Conservation (phyloP, 2,888 invertebrate species). For the Chloromyia formosa region DNA sequence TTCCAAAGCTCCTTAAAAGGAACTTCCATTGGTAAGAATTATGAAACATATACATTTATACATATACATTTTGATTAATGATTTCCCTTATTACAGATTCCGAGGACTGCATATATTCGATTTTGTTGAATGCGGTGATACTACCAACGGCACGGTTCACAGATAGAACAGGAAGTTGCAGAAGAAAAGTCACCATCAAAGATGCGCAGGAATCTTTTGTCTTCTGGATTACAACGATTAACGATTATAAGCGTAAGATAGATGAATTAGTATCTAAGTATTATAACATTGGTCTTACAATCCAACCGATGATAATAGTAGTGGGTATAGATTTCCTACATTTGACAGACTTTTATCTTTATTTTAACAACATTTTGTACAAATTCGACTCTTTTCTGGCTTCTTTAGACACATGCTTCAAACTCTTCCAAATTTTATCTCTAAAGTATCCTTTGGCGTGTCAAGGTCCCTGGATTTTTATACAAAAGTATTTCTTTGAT, state of each 20-base stretch:
- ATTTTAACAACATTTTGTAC: conserved; percentile 49
- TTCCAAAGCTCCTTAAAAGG: too few relatives aligned
- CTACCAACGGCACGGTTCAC: conserved; percentile 45
- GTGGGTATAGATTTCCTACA: conserved; percentile 44
- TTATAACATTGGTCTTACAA: conserved; percentile 48
- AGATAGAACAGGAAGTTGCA: conserved; percentile 45
- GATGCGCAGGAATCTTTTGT: conserved; percentile 51
- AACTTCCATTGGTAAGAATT: too few relatives aligned
- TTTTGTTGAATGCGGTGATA: conserved; percentile 47
- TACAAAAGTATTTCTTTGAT: conserved; percentile 38
- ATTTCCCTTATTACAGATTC: too few relatives aligned
- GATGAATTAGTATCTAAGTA: conserved; percentile 48
- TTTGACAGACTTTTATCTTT: conserved; percentile 46
- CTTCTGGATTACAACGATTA: conserved; percentile 46
- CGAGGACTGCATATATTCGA: conserved; percentile 44
- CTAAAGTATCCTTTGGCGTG: conserved; percentile 36
- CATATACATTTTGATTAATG: too few relatives aligned
- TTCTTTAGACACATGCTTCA: conserved; percentile 37
- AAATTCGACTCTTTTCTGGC: conserved; percentile 43
- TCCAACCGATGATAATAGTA: conserved; percentile 50
- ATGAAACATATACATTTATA: too few relatives aligned
- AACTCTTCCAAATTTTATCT: conserved; percentile 36
- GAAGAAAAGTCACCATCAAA: conserved; percentile 49
- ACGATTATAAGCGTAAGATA: conserved; percentile 48
- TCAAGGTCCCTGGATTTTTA: conserved; percentile 25